phyloP scores from a whole-genome alignment of 2,888 invertebrate genomes.

The Girardia tigrina region DNA sequence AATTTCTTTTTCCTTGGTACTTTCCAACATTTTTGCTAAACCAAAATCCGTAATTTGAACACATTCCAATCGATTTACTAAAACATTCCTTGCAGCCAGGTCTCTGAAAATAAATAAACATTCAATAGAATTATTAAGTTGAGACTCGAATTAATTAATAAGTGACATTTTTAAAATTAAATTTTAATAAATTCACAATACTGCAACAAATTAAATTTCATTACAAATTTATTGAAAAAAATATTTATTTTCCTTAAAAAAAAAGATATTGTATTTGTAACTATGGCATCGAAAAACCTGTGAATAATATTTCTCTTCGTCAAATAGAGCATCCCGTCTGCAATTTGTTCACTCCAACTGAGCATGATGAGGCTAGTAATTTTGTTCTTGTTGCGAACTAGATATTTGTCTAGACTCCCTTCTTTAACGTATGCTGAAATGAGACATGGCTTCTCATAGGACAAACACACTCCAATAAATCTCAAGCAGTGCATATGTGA shows the following conservation, averaged over 20 bases:
- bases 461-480: slow-evolving; percentile 36
- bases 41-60: slow-evolving; percentile 36
- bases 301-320: slow-evolving; percentile 90
- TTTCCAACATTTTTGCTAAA: slow-evolving; percentile 32
- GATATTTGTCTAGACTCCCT: slow-evolving; percentile 34
- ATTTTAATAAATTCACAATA: too few species aligned
- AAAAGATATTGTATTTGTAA: background rate
- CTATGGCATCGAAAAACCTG: slow-evolving; percentile 42
- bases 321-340: slow-evolving; percentile 91
- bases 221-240: too few species aligned
- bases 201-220: too few species aligned
- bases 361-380: slow-evolving; percentile 33
- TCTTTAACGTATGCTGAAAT: slow-evolving; percentile 33
- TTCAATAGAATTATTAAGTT: background rate
- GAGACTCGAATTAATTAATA: background rate
- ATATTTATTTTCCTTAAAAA: background rate
- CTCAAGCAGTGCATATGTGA: slow-evolving; percentile 36
- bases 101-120: slow-evolving; percentile 56
- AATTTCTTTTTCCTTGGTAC: slow-evolving; percentile 31
- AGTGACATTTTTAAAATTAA: background rate
- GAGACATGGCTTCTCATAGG: slow-evolving; percentile 30
- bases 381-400: background rate
- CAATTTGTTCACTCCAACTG: slow-evolving; percentile 76
- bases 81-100: slow-evolving; percentile 86
- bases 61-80: slow-evolving; percentile 56